These are phyloP conservation scores for Australoheros facetus DNA, from an alignment of 2,797 vertebrate genomes.

Conservation along the genomic window DNA sequence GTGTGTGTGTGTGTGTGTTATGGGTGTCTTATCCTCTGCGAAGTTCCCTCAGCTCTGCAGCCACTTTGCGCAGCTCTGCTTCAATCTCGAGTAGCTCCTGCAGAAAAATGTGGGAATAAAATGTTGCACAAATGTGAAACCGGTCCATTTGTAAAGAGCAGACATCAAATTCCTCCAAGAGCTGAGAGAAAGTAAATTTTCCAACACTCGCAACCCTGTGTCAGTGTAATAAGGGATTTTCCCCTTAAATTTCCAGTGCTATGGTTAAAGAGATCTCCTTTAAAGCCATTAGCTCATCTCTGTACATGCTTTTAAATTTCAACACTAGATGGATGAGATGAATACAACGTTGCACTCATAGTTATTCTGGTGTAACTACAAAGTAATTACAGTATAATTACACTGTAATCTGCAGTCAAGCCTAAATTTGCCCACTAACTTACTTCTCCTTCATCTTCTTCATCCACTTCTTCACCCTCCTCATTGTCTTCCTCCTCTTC, in stretches of 20 bases:
- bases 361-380: neutral
- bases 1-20: slow-evolving; percentile 10
- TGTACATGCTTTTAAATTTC: neutral
- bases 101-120: neutral
- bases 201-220: neutral
- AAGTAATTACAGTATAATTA: neutral
- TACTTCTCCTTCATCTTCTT: slow-evolving; percentile 76
- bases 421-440: neutral
- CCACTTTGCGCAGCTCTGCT: slow-evolving; percentile 80
- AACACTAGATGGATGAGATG: too few species aligned
- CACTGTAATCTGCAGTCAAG: neutral
- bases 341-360: too few species aligned
- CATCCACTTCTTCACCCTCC: slow-evolving; percentile 46
- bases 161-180: neutral
- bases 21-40: slow-evolving; percentile 74
- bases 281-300: neutral
- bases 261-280: too few species aligned
- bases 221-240: neutral
- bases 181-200: neutral
- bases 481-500: slow-evolving; percentile 57
- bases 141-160: neutral
- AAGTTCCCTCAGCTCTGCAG: slow-evolving; percentile 80
- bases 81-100: slow-evolving; percentile 84
- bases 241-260: too few species aligned
- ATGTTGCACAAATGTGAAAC: neutral